These are phyloP conservation scores for Drosophila neotestacea DNA, from an alignment of 2,888 invertebrate genomes.

Conservation along the genomic window DNA sequence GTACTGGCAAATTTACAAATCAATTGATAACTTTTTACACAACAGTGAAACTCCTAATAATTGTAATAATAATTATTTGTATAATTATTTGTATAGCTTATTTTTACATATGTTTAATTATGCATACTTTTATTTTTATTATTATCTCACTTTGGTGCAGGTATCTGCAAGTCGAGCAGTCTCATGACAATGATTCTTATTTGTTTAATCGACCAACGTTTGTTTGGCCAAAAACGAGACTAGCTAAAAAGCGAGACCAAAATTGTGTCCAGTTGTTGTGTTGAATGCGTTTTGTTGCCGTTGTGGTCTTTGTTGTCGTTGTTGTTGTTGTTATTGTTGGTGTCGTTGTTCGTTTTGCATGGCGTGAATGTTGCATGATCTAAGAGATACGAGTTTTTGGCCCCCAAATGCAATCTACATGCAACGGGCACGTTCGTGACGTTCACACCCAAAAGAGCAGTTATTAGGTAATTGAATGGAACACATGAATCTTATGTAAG, in stretches of 20 bases:
- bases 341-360: constrained; percentile 37
- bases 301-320: constrained; percentile 15
- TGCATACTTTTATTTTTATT: not conserved
- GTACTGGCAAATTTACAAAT: too few species aligned
- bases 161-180: constrained; percentile 17
- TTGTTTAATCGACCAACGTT: constrained; percentile 34
- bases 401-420: constrained; percentile 40
- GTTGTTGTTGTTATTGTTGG: constrained; percentile 16
- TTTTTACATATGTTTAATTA: too few species aligned
- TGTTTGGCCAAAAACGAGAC: constrained; percentile 35
- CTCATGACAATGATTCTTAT: not conserved
- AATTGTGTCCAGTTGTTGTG: constrained; percentile 43
- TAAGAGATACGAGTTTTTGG: constrained; percentile 38
- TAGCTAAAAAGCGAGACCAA: constrained; percentile 41
- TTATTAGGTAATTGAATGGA: constrained; percentile 48
- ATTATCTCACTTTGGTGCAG: not conserved
- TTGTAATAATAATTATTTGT: too few species aligned
- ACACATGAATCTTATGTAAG: constrained; percentile 40
- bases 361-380: constrained; percentile 56
- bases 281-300: constrained; percentile 33
- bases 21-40: too few species aligned
- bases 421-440: constrained; percentile 50
- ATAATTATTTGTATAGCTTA: too few species aligned
- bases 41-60: too few species aligned
- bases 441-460: constrained; percentile 53